Evolutionary conservation across 1,140 invertebrate genomes (phyloP).

Genomic region (Diabrotica undecimpunctata): DNA sequence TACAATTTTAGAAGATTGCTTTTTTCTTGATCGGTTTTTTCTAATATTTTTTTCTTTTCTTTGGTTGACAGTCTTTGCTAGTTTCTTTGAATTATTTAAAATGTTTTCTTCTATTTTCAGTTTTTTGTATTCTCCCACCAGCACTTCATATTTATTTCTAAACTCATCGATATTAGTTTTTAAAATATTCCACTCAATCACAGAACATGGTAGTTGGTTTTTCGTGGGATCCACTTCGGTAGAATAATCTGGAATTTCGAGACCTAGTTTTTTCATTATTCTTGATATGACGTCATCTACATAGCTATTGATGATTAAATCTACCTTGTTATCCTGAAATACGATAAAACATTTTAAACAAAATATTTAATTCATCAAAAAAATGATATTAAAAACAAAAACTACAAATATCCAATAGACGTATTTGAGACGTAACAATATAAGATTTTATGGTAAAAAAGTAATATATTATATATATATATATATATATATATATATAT

Average conservation of each 20-base stretch:
- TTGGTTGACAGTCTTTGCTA: not conserved
- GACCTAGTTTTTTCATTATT: slow-evolving; percentile 68
- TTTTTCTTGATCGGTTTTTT: too few species aligned
- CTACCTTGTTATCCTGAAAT: slow-evolving; percentile 84
- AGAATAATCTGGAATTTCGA: slow-evolving; percentile 70
- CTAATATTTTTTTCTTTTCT: slow-evolving; percentile 1
- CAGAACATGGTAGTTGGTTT: slow-evolving; percentile 51
- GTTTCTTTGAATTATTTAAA: slow-evolving; percentile 6
- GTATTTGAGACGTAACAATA: too few species aligned
- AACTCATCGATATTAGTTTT: slow-evolving; percentile 52
- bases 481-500: too few species aligned
- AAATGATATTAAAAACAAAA: slow-evolving; percentile 17
- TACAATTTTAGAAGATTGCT: too few species aligned
- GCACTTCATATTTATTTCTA: slow-evolving; percentile 44
- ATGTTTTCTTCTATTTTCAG: slow-evolving; percentile 28
- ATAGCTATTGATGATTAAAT: slow-evolving; percentile 85
- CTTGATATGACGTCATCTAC: slow-evolving; percentile 80
- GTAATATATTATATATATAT: too few species aligned
- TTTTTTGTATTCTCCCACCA: slow-evolving; percentile 31
- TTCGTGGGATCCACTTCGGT: slow-evolving; percentile 65
- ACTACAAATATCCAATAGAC: not conserved
- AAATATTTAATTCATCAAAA: not conserved
- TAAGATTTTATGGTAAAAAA: too few species aligned
- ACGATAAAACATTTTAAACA: slow-evolving; percentile 14
- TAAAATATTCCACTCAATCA: slow-evolving; percentile 63